Percentiles rank a stretch among this genome's conserved stretches.
Evolutionary conservation across 2,113 vertebrate genomes (phyloP).

Genomic region (Columbina picui): DNA sequence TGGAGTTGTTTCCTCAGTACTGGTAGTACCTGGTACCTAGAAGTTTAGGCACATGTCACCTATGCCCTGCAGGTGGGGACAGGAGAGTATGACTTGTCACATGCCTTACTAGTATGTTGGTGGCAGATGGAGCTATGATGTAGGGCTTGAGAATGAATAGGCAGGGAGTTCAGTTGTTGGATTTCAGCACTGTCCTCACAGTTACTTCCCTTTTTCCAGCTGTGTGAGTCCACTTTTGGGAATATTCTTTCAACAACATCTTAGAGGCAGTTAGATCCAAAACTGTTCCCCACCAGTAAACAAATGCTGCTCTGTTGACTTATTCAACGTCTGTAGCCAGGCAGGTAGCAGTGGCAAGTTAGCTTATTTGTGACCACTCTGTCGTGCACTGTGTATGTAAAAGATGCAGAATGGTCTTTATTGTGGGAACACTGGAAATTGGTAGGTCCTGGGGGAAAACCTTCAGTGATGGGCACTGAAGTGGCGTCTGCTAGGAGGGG

Average conservation of each 20-base stretch:
- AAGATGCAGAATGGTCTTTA: not conserved
- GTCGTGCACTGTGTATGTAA: fast-evolving
- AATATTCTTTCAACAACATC: not conserved
- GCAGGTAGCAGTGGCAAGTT: not conserved
- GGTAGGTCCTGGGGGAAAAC: not conserved
- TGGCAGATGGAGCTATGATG: not conserved
- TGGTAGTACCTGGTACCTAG: not conserved
- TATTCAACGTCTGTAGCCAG: not conserved
- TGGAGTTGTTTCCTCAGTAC: not conserved
- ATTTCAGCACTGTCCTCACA: not conserved
- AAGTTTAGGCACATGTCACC: not conserved
- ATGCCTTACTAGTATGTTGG: not conserved
- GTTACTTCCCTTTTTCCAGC: not conserved
- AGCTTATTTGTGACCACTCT: not conserved
- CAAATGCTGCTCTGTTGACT: not conserved
- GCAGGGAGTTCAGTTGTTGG: not conserved
- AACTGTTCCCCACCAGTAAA: not conserved
- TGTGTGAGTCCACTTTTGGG: not conserved
- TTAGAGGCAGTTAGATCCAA: not conserved
- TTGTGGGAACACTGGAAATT: not conserved
- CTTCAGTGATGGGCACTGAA: not conserved
- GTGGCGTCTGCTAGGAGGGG: not conserved
- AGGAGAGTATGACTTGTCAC: not conserved
- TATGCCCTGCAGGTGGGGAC: not conserved
- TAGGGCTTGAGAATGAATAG: not conserved